phyloP scores from a whole-genome alignment of 2,888 invertebrate species.

The Pterobdella sp. region DNA sequence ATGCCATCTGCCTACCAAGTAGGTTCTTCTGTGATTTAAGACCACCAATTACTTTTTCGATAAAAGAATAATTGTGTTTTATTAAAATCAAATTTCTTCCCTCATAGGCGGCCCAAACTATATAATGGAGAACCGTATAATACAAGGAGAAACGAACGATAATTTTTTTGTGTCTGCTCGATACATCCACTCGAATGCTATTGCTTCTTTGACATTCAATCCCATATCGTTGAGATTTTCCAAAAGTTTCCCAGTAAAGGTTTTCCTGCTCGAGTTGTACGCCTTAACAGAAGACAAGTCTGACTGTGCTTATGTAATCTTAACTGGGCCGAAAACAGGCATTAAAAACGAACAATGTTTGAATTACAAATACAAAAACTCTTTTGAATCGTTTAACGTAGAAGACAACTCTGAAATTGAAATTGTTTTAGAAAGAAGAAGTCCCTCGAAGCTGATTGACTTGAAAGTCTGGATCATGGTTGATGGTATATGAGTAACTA shows the following conservation, averaged over 20 bases:
- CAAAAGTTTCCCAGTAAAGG: neutral
- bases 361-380: neutral
- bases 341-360: neutral
- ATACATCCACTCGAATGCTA: neutral
- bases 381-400: neutral
- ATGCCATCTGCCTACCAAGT: neutral
- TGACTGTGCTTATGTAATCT: neutral
- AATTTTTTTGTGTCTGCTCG: conserved; percentile 5
- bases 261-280: neutral
- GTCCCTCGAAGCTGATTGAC: neutral
- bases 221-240: neutral
- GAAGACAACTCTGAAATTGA: neutral
- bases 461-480: conserved; percentile 20
- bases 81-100: no score
- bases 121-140: neutral
- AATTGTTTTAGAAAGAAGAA: neutral
- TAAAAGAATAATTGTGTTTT: no score
- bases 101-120: neutral
- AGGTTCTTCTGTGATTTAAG: no score
- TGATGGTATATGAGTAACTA: neutral
- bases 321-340: neutral
- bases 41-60: no score
- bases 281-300: neutral
- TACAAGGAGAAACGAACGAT: neutral
- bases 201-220: neutral